A percentile compares a stretch with the other conserved stretches of the same genome.
These are phyloP conservation scores for Cynoglossus semilaevis DNA, from an alignment of 2,113 vertebrate species.

Conservation along the genomic window DNA sequence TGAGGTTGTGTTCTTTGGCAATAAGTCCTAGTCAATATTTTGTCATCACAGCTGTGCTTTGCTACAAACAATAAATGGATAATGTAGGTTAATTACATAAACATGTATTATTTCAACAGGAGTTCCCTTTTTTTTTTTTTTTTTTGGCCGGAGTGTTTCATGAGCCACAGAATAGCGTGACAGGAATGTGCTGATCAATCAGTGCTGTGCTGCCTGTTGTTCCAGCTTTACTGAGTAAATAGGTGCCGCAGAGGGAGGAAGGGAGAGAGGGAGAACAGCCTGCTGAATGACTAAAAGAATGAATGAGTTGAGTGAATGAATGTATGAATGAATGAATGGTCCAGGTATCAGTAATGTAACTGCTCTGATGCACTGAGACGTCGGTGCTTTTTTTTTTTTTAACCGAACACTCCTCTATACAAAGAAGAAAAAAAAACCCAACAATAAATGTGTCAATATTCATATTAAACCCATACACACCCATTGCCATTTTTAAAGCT, in stretches of 20 bases:
- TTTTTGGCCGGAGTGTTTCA: slow-evolving; percentile 54
- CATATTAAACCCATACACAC: slow-evolving; percentile 23
- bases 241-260: too few relatives aligned
- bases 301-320: slow-evolving; percentile 61
- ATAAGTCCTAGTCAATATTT: slow-evolving; percentile 3
- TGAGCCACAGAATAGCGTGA: slow-evolving; percentile 56
- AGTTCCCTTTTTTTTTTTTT: slow-evolving; percentile 36
- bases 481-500: slow-evolving; percentile 32
- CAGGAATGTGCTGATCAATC: slow-evolving; percentile 66
- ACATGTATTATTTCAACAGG: slow-evolving; percentile 17
- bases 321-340: slow-evolving; percentile 56
- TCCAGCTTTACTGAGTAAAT: slow-evolving; percentile 46
- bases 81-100: slow-evolving; percentile 28
- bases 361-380: neutral
- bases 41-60: slow-evolving; percentile 10
- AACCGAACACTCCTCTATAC: neutral
- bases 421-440: neutral
- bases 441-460: slow-evolving; percentile 8
- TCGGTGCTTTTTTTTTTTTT: neutral
- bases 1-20: too few relatives aligned
- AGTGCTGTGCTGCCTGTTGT: slow-evolving; percentile 38
- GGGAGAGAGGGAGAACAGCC: slow-evolving; percentile 40
- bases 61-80: slow-evolving; percentile 4
- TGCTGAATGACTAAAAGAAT: slow-evolving; percentile 34
- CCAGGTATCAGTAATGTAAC: slow-evolving; percentile 8